Conservation (phyloP, 2,888 invertebrate genomes). For the Dynastes tityus region DNA sequence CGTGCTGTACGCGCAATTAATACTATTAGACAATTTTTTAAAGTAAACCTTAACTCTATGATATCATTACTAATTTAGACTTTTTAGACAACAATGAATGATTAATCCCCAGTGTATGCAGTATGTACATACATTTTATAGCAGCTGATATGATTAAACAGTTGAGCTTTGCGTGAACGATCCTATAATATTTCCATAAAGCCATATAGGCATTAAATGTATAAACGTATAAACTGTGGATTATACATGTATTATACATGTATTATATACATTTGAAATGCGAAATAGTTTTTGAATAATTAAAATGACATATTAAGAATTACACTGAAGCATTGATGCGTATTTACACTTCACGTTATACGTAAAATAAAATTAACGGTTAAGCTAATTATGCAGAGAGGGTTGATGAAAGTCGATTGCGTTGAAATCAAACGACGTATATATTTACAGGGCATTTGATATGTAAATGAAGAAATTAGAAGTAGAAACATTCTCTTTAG, state of each 20-base stretch:
- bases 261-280: neutral
- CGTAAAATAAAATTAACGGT: conserved; percentile 8
- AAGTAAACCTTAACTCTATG: too few species aligned
- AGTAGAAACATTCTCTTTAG: neutral
- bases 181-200: neutral
- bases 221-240: neutral
- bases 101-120: too few species aligned
- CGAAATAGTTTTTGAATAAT: neutral
- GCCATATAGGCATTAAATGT: too few species aligned
- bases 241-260: neutral
- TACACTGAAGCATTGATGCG: neutral
- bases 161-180: neutral
- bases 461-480: conserved; percentile 5
- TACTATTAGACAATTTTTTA: too few species aligned
- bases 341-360: neutral
- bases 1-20: too few species aligned
- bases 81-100: too few species aligned
- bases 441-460: neutral
- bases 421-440: neutral
- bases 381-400: conserved; percentile 1
- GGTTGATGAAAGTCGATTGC: neutral
- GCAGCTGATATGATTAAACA: conserved; percentile 2
- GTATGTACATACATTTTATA: neutral
- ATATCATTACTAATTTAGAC: too few species aligned
- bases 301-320: neutral